Percentiles rank a stretch among this genome's conserved stretches.
Evolutionary conservation across 1,140 invertebrate species (phyloP).

Genomic region (Microplitis mediator): DNA sequence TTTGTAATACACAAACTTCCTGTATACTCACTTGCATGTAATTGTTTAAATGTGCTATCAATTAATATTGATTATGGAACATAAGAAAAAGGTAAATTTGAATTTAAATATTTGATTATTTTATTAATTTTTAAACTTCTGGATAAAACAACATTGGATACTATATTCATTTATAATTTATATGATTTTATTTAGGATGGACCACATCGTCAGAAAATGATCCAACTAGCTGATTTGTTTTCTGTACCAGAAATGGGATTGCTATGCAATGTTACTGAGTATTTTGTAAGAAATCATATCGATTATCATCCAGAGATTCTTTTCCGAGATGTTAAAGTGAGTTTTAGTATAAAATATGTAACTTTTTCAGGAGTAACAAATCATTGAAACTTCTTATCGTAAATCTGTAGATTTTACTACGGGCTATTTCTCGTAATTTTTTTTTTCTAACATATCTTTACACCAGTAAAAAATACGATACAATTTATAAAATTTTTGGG

Average conservation of each 20-base stretch:
- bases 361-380: too few species aligned
- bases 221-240: slow-evolving; percentile 95
- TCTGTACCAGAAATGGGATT: slow-evolving; percentile 95
- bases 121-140: neutral
- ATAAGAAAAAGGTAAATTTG: neutral
- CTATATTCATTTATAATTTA: neutral
- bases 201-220: slow-evolving; percentile 74
- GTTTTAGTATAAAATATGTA: neutral
- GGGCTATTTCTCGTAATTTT: too few species aligned
- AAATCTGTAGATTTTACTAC: too few species aligned
- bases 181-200: slow-evolving; percentile 41
- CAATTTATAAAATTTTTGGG: too few species aligned
- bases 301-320: slow-evolving; percentile 95
- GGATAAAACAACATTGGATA: too few species aligned
- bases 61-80: neutral
- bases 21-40: neutral
- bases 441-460: too few species aligned
- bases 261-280: slow-evolving; percentile 91
- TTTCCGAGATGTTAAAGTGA: slow-evolving; percentile 91
- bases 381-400: too few species aligned
- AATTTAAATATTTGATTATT: neutral
- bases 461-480: too few species aligned
- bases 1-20: too few species aligned
- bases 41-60: neutral
- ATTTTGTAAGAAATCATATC: slow-evolving; percentile 87